Percentiles rank a stretch among this genome's conserved stretches.
These are phyloP conservation scores for Theretra japonica DNA, from an alignment of 2,888 invertebrate genomes.

Conservation along the genomic window DNA sequence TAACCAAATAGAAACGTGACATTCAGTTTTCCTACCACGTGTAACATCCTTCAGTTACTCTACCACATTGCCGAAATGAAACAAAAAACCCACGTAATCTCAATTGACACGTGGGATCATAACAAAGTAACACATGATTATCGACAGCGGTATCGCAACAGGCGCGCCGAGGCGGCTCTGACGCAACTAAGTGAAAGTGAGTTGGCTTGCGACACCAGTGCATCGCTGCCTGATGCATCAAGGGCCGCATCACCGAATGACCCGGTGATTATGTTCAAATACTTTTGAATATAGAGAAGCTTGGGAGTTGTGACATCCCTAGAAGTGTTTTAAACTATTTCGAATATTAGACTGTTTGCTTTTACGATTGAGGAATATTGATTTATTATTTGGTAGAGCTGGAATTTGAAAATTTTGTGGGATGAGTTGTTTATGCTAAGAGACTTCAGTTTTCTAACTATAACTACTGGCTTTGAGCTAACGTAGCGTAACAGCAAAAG, in stretches of 20 bases:
- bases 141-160: conserved; percentile 59
- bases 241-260: conserved; percentile 54
- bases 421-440: too few relatives aligned
- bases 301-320: background rate
- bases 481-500: too few relatives aligned
- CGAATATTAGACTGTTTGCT: too few relatives aligned
- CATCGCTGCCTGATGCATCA: conserved; percentile 74
- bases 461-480: too few relatives aligned
- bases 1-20: too few relatives aligned
- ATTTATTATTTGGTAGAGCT: too few relatives aligned
- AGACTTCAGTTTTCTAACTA: too few relatives aligned
- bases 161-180: conserved; percentile 44
- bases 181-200: conserved; percentile 80
- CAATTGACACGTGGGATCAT: conserved; percentile 42
- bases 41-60: background rate
- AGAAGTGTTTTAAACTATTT: too few relatives aligned
- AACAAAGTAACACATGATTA: conserved; percentile 53
- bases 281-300: background rate
- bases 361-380: too few relatives aligned
- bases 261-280: conserved; percentile 37
- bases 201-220: conserved; percentile 72
- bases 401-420: too few relatives aligned
- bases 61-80: background rate
- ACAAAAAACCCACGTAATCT: background rate
- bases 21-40: background rate